Evolutionary conservation across 2,888 invertebrate genomes (phyloP).

Genomic region (Cheilosia scutellata): DNA sequence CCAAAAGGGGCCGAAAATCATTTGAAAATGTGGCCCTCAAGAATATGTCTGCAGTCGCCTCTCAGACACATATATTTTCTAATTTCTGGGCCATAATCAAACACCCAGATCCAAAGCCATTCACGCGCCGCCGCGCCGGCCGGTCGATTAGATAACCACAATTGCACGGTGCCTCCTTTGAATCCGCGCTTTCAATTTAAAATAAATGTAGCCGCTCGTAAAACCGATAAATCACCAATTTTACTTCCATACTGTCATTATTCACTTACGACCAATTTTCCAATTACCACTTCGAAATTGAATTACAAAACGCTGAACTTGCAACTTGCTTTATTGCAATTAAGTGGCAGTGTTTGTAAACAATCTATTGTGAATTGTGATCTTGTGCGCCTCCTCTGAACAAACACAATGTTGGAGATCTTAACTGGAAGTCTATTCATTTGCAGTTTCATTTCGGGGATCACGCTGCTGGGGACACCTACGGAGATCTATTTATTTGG

Average conservation of each 20-base stretch:
- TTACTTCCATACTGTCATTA: neutral
- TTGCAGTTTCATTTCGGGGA: constrained; percentile 90
- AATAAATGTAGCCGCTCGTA: neutral
- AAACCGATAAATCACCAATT: constrained; percentile 21
- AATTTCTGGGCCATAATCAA: no score
- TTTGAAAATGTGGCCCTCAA: no score
- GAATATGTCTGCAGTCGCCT: no score
- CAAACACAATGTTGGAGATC: neutral
- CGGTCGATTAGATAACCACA: no score
- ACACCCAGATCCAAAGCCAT: no score
- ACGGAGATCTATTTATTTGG: constrained; percentile 92
- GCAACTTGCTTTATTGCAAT: constrained; percentile 19
- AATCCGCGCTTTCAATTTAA: neutral
- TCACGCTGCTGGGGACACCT: constrained; percentile 90
- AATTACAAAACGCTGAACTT: constrained; percentile 18
- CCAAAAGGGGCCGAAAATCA: no score
- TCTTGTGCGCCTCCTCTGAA: neutral
- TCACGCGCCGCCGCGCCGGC: no score
- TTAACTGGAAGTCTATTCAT: constrained; percentile 8
- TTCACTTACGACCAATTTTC: constrained; percentile 23
- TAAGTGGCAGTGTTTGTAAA: constrained; percentile 13
- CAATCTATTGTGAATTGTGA: constrained; percentile 1
- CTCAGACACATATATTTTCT: no score
- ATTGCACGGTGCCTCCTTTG: neutral
- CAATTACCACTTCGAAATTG: constrained; percentile 10